These are phyloP conservation scores for Rhabdophis nuchalis DNA, from an alignment of 2,797 vertebrate genomes.

Conservation along the genomic window DNA sequence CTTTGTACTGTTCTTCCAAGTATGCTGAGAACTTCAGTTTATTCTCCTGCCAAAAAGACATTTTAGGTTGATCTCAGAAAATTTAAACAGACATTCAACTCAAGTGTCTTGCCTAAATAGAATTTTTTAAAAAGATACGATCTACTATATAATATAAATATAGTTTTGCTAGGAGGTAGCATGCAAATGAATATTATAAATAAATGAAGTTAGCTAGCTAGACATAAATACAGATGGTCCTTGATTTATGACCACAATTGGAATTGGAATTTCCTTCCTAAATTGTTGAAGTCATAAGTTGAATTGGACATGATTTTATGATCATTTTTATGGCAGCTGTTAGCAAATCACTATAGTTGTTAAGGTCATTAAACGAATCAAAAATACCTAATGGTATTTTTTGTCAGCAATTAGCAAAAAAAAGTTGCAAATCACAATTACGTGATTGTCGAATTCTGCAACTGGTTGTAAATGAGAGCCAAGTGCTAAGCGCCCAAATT, in stretches of 20 bases:
- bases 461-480: background rate
- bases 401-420: background rate
- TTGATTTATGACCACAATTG: background rate
- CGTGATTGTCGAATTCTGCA: background rate
- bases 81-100: background rate
- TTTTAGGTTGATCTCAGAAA: background rate
- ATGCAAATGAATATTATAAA: background rate
- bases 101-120: background rate
- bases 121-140: background rate
- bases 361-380: background rate
- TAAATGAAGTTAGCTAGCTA: background rate
- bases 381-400: background rate
- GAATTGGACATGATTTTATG: background rate
- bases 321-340: background rate
- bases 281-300: background rate
- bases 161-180: background rate
- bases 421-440: background rate
- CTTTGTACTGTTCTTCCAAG: constrained; percentile 78
- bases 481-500: background rate
- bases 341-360: background rate
- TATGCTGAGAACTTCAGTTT: constrained; percentile 81
- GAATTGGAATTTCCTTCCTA: background rate
- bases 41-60: constrained; percentile 74
- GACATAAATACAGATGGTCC: background rate
- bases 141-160: background rate